Evolutionary conservation across 2,888 invertebrate genomes (phyloP), one percentile per base, ranked within the genome.

Genomic region (Galerucella calmariensis): DNA sequence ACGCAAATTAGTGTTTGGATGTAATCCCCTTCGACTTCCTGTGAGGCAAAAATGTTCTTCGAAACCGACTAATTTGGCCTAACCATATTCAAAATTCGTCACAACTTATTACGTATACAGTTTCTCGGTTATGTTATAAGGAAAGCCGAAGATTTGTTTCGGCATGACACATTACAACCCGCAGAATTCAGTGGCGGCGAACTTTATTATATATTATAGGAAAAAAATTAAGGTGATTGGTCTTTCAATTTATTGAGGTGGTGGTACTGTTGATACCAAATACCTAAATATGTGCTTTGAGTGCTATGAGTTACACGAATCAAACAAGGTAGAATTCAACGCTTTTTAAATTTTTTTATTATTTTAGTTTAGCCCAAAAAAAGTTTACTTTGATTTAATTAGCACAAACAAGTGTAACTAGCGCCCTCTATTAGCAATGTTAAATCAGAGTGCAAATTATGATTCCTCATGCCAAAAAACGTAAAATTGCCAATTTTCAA

Each of bases 131-230:
- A 53, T 35, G 41, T 35, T 68, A 10, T 10, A 27, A 69, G 61
- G 46, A 48, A 69, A 68, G 63, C 56, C 68, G 46, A 63, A 63
- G 56, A 68, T 68, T 73, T 73, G 63, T 67, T 53, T 27, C 63
- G 63, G 56, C 46, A 10, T 63, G 68, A 73, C 68, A 68, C 68
- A 61, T 68, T 56, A 56, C 56, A 63, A 63, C 58, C 24, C 46
- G 24, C 14, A 12, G 11, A 58, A n/a, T 16, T 58, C 65, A 46
- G 62, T 61, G 61, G 35, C 9, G 8, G 14, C 14, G n/a, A 14
- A 35, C 14, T 41, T 8, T 14, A 27, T 27, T n/a, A n/a, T n/a
- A n/a, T n/a, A n/a, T 61, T 27, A 35, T 61, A 27, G 6, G 3
- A 61, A 61, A 35, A 35, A 2, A 5, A 14, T 14, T 35, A 35